Evolutionary conservation across 2,888 invertebrate genomes (phyloP).

Genomic region (Drosophila kambysellisi): DNA sequence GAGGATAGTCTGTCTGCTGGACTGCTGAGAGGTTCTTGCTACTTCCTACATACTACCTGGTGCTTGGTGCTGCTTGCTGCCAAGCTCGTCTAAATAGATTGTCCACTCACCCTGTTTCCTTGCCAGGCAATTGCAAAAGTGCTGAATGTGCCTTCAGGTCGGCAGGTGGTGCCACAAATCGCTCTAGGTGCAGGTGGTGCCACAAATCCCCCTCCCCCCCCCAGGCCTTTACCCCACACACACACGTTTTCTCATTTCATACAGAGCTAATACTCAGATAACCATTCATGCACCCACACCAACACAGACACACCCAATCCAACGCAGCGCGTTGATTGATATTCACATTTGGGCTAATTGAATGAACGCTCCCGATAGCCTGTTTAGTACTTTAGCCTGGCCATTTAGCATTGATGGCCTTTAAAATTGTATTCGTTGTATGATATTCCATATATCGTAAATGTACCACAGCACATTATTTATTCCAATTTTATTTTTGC

Average conservation of each 20-base stretch:
- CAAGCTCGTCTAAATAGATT: slow-evolving; percentile 56
- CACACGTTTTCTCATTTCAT: slow-evolving; percentile 21
- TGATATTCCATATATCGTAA: slow-evolving; percentile 24
- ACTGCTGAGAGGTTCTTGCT: neutral
- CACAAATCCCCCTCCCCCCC: slow-evolving; percentile 35
- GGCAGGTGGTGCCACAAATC: slow-evolving; percentile 54
- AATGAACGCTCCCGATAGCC: slow-evolving; percentile 50
- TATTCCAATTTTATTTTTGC: slow-evolving; percentile 45
- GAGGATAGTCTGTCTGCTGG: neutral
- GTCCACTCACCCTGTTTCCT: slow-evolving; percentile 39
- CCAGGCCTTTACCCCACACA: neutral
- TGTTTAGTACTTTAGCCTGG: slow-evolving; percentile 21
- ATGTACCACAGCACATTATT: slow-evolving; percentile 26
- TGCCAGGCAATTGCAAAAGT: slow-evolving; percentile 58
- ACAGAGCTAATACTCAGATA: slow-evolving; percentile 16
- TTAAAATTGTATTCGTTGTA: slow-evolving; percentile 7
- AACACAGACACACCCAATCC: slow-evolving; percentile 1
- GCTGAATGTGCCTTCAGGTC: slow-evolving; percentile 66
- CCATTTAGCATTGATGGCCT: slow-evolving; percentile 7
- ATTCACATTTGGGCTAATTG: slow-evolving; percentile 74
- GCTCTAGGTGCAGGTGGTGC: slow-evolving; percentile 48
- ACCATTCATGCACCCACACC: slow-evolving; percentile 9
- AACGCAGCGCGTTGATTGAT: slow-evolving; percentile 61
- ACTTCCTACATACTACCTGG: neutral
- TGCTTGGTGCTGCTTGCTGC: slow-evolving; percentile 9